Evolutionary conservation across 2,113 vertebrate species (phyloP), one percentile per base, ranked within the genome.

Genomic region (Rhombomys opimus): DNA sequence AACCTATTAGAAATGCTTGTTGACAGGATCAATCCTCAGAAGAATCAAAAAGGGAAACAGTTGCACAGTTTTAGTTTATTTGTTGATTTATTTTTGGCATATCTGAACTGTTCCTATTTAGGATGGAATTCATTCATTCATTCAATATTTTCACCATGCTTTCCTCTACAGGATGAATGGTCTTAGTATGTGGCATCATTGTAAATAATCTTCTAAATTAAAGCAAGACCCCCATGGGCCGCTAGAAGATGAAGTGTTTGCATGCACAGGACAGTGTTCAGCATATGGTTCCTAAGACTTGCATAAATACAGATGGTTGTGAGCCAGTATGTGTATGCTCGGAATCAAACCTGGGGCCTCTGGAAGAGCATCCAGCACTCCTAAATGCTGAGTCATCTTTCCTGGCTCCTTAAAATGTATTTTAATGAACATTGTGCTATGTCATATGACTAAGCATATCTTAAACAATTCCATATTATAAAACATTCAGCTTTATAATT

Each of bases 261-360:
- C 77, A 78, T 87, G 84, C 50, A 90, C 32, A 89, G 18, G 78
- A 15, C 54, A 94, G 54, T 9, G 35, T 59, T 97, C 88, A 93
- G 84, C 90, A 89, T 90, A 87, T 93, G 95, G 52, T 50, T 9
- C 12, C 41, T 50, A 90, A 65, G 67, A 95, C 92, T 94, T 97
- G 65, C 57, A 93, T 96, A 96, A 92, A 95, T 73, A 77, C 41
- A 77, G 25, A 50, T 50, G 75, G 75, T 46, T 15, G 6, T 78
- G 46, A 78, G 27, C 14, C 76, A 52, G 13, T 78, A 52, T 78
- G 46, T 52, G 27, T 14, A 17, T 22, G 4, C 9, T 80, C 30
- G 17, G 30, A 80, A 57, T 80, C 30, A 80, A 80, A 80, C 2
- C 30, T 80, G 17, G 18, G 32, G 35, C 8, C 77, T 57, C 18